phyloP scores from a whole-genome alignment of 2,888 invertebrate genomes.

The Coremacera marginata region DNA sequence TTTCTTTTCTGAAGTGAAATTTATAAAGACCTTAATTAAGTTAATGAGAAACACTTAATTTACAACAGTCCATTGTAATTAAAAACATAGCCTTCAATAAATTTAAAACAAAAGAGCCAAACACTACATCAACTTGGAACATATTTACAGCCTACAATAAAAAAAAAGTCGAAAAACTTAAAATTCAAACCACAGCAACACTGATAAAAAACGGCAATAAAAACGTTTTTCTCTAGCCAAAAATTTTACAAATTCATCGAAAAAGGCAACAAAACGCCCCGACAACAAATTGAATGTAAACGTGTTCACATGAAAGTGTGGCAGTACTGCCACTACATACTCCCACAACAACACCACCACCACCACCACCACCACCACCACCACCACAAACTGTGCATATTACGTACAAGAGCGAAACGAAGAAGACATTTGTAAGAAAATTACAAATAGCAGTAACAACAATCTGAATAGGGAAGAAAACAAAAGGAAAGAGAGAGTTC shows the following conservation, averaged over 20 bases:
- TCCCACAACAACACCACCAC: neutral
- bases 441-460: slow-evolving; percentile 24
- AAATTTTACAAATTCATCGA: slow-evolving; percentile 2
- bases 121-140: too few species aligned
- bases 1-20: neutral
- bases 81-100: too few species aligned
- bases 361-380: neutral
- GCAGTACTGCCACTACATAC: neutral
- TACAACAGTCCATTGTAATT: neutral
- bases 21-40: neutral
- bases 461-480: neutral
- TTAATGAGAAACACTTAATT: neutral
- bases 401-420: neutral
- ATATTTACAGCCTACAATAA: neutral
- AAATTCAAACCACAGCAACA: slow-evolving; percentile 33
- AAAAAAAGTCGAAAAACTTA: slow-evolving; percentile 2
- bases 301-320: slow-evolving; percentile 28
- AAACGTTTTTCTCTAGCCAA: slow-evolving; percentile 17
- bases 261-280: slow-evolving; percentile 18
- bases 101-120: too few species aligned
- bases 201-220: slow-evolving; percentile 6
- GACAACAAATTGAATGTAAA: slow-evolving; percentile 38
- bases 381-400: neutral
- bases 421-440: slow-evolving; percentile 34
- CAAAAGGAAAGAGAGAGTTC: neutral